These are phyloP conservation scores for Tetraodon nigroviridis DNA, from an alignment of 2,113 vertebrate species.

Conservation along the genomic window DNA sequence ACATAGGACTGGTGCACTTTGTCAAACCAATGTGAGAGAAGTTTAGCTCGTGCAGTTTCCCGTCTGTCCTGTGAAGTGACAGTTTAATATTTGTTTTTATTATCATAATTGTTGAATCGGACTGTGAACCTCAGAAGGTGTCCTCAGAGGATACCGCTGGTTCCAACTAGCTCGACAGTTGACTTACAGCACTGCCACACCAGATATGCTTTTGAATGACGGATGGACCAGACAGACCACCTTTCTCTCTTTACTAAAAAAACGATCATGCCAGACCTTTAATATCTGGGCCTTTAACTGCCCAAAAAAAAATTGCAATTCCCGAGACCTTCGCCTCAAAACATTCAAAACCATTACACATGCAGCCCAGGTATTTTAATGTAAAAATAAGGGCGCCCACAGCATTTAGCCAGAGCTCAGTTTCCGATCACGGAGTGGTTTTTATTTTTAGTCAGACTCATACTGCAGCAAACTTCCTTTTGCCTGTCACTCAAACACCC, in stretches of 20 bases:
- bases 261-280: slow-evolving; percentile 25
- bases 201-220: slow-evolving; percentile 36
- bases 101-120: neutral
- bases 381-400: neutral
- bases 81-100: neutral
- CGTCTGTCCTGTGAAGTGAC: neutral
- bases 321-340: slow-evolving; percentile 3
- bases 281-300: slow-evolving; percentile 2
- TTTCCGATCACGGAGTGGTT: neutral
- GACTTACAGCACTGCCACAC: slow-evolving; percentile 27
- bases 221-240: slow-evolving; percentile 25
- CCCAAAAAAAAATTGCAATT: slow-evolving; percentile 5
- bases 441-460: neutral
- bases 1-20: slow-evolving; percentile 7
- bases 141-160: slow-evolving; percentile 3
- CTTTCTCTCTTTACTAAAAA: slow-evolving; percentile 15
- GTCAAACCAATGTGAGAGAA: slow-evolving; percentile 12
- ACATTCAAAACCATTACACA: neutral
- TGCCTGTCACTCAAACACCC: neutral
- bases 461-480: slow-evolving; percentile 11
- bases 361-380: neutral
- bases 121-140: neutral
- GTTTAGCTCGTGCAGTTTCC: slow-evolving; percentile 1
- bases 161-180: neutral
- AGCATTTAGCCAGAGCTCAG: no score